Evolutionary conservation across 2,888 invertebrate species (phyloP).

Genomic region (Tenthredo mesomela): DNA sequence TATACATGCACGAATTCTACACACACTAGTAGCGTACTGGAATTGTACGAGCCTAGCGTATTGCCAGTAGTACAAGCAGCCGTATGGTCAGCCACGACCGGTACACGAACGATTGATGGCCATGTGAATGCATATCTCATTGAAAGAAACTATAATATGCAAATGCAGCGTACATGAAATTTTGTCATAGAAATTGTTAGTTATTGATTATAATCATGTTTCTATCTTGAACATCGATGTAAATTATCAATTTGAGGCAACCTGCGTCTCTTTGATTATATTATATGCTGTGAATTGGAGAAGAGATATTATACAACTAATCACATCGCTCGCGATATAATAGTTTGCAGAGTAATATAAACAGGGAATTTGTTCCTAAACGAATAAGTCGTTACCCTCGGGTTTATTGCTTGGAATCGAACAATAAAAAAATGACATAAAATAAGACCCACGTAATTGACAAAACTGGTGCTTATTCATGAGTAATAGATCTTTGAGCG

Average conservation of each 20-base stretch:
- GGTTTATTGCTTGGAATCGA: constrained; percentile 7
- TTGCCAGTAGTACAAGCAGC: not conserved
- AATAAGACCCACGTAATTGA: not conserved
- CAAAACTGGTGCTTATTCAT: constrained; percentile 2
- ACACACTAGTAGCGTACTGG: no score
- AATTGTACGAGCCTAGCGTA: no score
- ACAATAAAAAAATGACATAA: not conserved
- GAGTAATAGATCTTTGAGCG: constrained; percentile 20
- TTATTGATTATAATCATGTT: not conserved
- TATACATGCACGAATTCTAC: no score
- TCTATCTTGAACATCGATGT: not conserved
- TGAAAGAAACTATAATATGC: no score
- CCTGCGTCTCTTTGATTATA: not conserved
- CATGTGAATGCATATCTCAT: not conserved
- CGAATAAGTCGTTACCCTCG: not conserved
- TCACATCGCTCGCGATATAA: not conserved
- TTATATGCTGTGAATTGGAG: not conserved
- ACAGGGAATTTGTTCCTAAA: not conserved
- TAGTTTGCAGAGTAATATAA: not conserved
- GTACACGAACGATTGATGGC: not conserved
- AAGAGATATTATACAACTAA: not conserved
- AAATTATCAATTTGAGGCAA: not conserved
- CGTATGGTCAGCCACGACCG: constrained; percentile 15
- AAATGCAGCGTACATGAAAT: not conserved
- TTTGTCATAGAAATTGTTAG: not conserved